Conservation (phyloP, 2,888 invertebrate species). For the Aphidius colemani region DNA sequence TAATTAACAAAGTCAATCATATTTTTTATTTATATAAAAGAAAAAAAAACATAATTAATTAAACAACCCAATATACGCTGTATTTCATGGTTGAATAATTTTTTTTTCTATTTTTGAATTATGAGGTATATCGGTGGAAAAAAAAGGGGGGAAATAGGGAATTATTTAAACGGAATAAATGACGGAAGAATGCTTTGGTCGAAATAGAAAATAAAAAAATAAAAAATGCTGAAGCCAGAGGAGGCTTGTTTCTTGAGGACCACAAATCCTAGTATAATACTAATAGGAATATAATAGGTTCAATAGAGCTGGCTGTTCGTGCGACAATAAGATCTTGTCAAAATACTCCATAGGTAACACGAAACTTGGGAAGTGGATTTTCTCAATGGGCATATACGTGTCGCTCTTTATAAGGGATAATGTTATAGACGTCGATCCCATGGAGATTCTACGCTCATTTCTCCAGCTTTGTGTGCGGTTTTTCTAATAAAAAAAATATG, state of each 20-base stretch:
- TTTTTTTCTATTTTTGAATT: background rate
- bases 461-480: too few relatives aligned
- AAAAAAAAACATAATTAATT: too few relatives aligned
- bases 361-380: conserved; percentile 59
- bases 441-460: conserved; percentile 20
- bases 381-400: conserved; percentile 47
- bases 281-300: conserved; percentile 60
- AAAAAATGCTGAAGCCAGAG: conserved; percentile 12
- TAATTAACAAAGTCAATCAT: too few relatives aligned
- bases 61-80: too few relatives aligned
- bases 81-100: too few relatives aligned
- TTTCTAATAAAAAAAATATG: conserved; percentile 9
- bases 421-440: conserved; percentile 2
- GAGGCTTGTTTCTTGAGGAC: conserved; percentile 27
- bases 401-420: conserved; percentile 10
- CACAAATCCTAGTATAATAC: conserved; percentile 59
- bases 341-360: conserved; percentile 57
- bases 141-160: conserved; percentile 10
- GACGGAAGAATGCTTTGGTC: background rate
- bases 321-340: conserved; percentile 60
- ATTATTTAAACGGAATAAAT: conserved; percentile 3
- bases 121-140: background rate
- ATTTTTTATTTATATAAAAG: too few relatives aligned
- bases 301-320: conserved; percentile 52
- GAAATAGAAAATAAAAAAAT: conserved; percentile 7